Percentiles rank a stretch among this genome's conserved stretches.
phyloP scores from a whole-genome alignment of 1,140 invertebrate species.

The Papilio machaon region DNA sequence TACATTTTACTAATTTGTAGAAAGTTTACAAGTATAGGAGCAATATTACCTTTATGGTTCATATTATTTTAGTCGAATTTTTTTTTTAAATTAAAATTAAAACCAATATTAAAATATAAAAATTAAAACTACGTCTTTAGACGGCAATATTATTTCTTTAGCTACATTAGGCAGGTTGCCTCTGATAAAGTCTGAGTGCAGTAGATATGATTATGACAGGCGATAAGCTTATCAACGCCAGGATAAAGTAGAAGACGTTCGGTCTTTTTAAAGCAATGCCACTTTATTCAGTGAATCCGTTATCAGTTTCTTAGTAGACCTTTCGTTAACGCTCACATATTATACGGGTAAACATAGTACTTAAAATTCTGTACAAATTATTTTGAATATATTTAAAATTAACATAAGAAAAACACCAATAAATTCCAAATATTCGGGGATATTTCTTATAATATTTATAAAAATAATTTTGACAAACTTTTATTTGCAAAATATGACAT shows the following conservation, averaged over 20 bases:
- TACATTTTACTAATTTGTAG: no score
- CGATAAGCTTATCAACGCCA: slow-evolving; percentile 10
- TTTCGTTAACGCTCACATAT: not conserved
- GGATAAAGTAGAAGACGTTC: slow-evolving; percentile 2
- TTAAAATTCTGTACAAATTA: not conserved
- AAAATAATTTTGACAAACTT: not conserved
- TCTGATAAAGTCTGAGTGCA: not conserved
- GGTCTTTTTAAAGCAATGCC: slow-evolving; percentile 7
- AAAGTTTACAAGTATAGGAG: no score
- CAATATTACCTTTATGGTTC: no score
- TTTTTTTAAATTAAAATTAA: no score
- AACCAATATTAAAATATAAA: no score
- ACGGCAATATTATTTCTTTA: not conserved
- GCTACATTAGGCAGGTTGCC: not conserved
- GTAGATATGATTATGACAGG: not conserved
- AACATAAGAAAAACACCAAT: not conserved
- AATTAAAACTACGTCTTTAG: not conserved
- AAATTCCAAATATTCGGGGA: not conserved
- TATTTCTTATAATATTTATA: not conserved
- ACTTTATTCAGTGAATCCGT: slow-evolving; percentile 12
- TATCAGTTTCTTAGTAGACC: slow-evolving; percentile 15
- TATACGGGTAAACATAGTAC: not conserved
- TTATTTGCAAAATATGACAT: not conserved
- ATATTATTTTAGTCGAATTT: no score
- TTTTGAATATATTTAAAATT: not conserved